Base-by-base conservation (phyloP, 2,797 vertebrate species). In the Hapalemur alaotrensis region DNA sequence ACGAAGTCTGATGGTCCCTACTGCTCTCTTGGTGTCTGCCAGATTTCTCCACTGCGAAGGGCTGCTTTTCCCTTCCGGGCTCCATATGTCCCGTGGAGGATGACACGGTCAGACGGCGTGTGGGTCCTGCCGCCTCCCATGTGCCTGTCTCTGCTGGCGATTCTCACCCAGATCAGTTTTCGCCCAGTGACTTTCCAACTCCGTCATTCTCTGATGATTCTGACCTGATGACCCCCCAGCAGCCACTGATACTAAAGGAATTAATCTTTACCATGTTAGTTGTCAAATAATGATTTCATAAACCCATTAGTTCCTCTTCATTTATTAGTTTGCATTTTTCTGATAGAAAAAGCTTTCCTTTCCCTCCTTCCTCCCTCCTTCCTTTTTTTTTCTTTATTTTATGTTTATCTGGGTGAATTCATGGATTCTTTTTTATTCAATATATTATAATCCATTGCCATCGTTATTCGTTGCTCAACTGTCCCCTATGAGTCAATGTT, bases 41-140 rank as follows among this genome's bases (percentile, higher is more conserved):
- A 14, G 38, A 23, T 59, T 61, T 75, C 46, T 41, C 65, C 17
- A 4, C 12, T 23, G 18, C 4, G 20, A 81, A 52, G 25, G 48
- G 23, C 5, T 4, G 5, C 30, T 13, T 46, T 78, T 48, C 11
- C 59, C 72, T 48, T 22, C 23, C 7, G 35, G 30, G 15, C 7
- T 22, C 6, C 67, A 5, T 25, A 65, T 13, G 54, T 7, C 0
- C 35, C 2, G 14, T 0, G 2, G 50, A 80, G 38, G 10, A 32
- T 4, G n/a, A 15, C 22, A 20, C 43, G 72, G 46, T 30, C 50
- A 48, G 41, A 30, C 30, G 3, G 15, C 32, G 22, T 32, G 1
- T 30, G 12, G 54, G 22, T 18, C 54, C 69, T 50, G 35, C 32
- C 22, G 8, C 17, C 22, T 32, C 28, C 14, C 20, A 23, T 17